Base-by-base conservation (phyloP, 2,797 vertebrate species). In the Sebastes variabilis region DNA sequence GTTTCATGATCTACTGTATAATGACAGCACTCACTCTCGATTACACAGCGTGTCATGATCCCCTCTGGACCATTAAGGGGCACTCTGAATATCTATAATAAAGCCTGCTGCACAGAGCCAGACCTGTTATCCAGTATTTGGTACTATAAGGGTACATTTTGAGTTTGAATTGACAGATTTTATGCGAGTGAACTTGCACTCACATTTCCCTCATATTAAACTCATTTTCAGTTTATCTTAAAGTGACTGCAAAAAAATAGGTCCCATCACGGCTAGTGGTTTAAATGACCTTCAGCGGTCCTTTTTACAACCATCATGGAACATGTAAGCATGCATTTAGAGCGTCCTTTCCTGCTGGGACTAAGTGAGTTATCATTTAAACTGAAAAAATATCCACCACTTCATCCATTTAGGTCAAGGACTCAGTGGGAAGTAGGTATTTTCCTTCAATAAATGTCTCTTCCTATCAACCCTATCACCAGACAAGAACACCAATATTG, bases 51-150 rank as follows among this genome's bases (percentile, higher is more conserved):
- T 71, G 73, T 82, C 34, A 75, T 42, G 29, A 36, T 58, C 56
- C 30, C 46, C 49, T 56, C 59, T 74, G 55, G 74, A 61, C 85
- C 72, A 71, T 80, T 79, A 85, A 73, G 65, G 70, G 80, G 71
- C 74, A 79, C 77, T 80, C 68, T 83, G 68, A 80, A 82, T 85
- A 80, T 73, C 69, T 82, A 56, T 71, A 68, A 66, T 70, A 74
- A 71, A 49, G 49, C 66, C 58, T 78, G 38, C 22, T 65, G 58
- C 58, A 3, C 54, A 56, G 18, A 66, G 64, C 24, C 77, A 69
- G 60, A 55, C 22, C 32, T 80, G 30, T 62, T 55, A 20, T 79
- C 42, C 36, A 52, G 20, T 49, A 55, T 78, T 75, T 70, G 24
- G 13, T 34, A 38, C 25, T 20, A 10, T 58, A 65, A 54, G 38